Percentiles rank a stretch among this genome's conserved stretches.
Evolutionary conservation across 2,113 vertebrate species (phyloP).

Genomic region (Cercocebus atys): DNA sequence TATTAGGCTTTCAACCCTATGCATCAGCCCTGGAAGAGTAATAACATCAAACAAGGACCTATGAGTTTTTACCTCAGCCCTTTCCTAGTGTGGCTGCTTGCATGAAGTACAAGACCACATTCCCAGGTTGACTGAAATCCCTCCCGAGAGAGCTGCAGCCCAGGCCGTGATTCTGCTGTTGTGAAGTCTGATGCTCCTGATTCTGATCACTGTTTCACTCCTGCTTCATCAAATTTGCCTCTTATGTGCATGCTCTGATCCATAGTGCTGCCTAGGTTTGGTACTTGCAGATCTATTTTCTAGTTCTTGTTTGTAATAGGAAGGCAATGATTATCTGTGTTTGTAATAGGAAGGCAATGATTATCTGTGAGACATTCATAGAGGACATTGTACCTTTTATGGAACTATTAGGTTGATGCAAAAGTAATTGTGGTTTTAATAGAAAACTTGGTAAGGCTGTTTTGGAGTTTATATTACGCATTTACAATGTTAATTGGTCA

Average conservation of each 20-base stretch:
- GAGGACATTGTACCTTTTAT: neutral
- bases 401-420: neutral
- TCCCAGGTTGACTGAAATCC: neutral
- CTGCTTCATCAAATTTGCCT: neutral
- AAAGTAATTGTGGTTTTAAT: no score
- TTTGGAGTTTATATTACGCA: neutral
- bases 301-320: neutral
- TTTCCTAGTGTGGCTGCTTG: neutral
- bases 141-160: accelerated
- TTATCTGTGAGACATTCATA: neutral
- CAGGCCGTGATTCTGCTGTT: accelerated
- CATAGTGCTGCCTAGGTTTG: accelerated
- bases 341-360: neutral
- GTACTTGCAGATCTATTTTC: neutral
- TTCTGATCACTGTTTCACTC: accelerated
- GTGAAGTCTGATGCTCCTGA: neutral
- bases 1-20: neutral
- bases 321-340: neutral
- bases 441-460: neutral
- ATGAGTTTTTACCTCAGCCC: neutral
- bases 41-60: neutral
- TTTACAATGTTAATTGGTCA: neutral
- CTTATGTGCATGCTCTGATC: neutral
- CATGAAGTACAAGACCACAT: accelerated
- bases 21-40: neutral